Evolutionary conservation across 2,888 invertebrate genomes (phyloP).

Genomic region (Adineta ricciae): DNA sequence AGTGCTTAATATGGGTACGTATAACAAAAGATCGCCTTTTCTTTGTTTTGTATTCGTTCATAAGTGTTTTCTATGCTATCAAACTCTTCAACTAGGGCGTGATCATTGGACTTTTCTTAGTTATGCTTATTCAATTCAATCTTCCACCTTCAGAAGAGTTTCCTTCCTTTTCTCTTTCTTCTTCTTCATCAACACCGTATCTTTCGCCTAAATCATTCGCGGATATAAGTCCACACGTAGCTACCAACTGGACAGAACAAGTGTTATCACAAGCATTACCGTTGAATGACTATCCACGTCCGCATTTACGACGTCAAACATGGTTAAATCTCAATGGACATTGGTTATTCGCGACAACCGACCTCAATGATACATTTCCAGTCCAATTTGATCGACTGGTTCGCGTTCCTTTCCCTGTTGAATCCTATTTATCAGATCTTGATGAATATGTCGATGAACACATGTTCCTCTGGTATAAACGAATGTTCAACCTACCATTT

Average conservation of each 20-base stretch:
- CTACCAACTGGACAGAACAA: neutral
- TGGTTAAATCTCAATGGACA: neutral
- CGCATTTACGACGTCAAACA: neutral
- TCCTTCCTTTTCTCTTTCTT: no score
- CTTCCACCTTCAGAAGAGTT: neutral
- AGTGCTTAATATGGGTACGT: constrained; percentile 11
- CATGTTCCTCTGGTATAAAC: neutral
- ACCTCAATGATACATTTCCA: neutral
- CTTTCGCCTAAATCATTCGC: neutral
- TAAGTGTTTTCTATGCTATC: neutral
- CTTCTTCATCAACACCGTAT: neutral
- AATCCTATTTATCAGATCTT: neutral
- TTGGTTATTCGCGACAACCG: neutral
- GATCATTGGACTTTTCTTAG: neutral
- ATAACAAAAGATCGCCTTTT: neutral
- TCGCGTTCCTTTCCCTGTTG: neutral
- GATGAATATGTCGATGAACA: no score
- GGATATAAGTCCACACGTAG: no score
- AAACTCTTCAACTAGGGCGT: neutral
- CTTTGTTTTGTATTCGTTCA: neutral
- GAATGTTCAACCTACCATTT: neutral
- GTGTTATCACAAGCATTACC: neutral
- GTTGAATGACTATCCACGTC: neutral
- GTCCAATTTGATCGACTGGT: neutral
- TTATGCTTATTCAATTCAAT: neutral